Percentiles rank a stretch among this genome's conserved stretches.
phyloP scores from a whole-genome alignment of 1,140 invertebrate species.

The Aphaenogaster rudis region DNA sequence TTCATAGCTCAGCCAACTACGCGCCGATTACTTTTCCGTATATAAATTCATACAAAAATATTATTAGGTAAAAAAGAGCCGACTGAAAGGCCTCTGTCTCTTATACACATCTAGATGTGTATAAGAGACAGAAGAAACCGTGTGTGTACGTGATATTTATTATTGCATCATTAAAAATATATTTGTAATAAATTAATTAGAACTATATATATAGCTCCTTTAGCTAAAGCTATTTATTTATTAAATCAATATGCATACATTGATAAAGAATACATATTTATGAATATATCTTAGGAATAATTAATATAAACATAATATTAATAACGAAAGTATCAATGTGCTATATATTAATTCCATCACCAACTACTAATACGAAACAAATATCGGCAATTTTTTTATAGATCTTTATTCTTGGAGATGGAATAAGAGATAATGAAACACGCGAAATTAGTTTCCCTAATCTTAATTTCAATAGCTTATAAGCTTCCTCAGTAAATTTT shows the following conservation, averaged over 20 bases:
- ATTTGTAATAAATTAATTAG: not conserved
- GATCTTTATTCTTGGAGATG: not conserved
- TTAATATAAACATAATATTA: not conserved
- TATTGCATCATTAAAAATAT: not conserved
- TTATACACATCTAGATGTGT: too few species aligned
- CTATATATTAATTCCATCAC: not conserved
- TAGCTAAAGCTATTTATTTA: not conserved
- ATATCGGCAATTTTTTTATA: not conserved
- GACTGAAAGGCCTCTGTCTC: too few species aligned
- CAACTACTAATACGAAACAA: not conserved
- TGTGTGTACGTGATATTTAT: too few species aligned
- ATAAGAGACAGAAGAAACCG: too few species aligned
- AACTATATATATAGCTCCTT: not conserved
- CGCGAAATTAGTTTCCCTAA: not conserved
- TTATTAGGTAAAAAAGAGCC: too few species aligned
- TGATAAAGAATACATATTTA: not conserved
- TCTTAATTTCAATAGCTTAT: slow-evolving; percentile 7
- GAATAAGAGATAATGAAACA: not conserved
- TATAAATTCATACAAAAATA: too few species aligned
- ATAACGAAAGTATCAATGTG: not conserved
- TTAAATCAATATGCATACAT: not conserved
- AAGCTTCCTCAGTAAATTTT: not conserved
- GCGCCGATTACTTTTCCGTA: too few species aligned
- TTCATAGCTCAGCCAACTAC: too few species aligned
- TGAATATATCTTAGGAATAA: not conserved